A percentile compares a stretch with the other conserved stretches of the same genome.
These are phyloP conservation scores for Xiphophorus birchmanni DNA, from an alignment of 2,797 vertebrate genomes.

Conservation along the genomic window DNA sequence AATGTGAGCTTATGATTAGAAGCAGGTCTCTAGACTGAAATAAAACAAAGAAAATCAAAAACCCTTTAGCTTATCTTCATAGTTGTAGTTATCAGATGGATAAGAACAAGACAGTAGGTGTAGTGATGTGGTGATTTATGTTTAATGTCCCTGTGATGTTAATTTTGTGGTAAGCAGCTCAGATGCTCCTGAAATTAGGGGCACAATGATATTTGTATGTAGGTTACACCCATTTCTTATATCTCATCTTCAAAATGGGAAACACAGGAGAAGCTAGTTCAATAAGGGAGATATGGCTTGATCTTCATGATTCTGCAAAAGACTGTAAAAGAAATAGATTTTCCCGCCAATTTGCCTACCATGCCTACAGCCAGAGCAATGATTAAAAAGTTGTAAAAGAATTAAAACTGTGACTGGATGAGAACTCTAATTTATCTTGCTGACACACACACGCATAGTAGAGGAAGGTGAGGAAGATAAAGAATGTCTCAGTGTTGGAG, in stretches of 20 bases:
- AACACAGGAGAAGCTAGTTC: neutral
- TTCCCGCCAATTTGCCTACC: neutral
- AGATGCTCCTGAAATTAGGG: slow-evolving; percentile 63
- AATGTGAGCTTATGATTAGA: neutral
- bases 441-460: neutral
- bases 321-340: neutral
- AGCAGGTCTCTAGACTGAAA: neutral
- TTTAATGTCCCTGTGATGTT: slow-evolving; percentile 61
- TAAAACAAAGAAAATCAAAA: neutral
- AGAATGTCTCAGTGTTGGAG: neutral
- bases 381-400: neutral
- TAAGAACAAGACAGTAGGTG: slow-evolving; percentile 62
- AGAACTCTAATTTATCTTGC: neutral
- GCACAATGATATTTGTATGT: slow-evolving; percentile 60
- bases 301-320: neutral
- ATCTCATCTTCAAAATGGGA: neutral
- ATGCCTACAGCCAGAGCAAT: neutral
- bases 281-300: neutral
- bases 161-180: slow-evolving; percentile 49
- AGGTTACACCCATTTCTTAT: neutral
- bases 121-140: slow-evolving; percentile 60
- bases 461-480: neutral
- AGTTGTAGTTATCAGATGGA: slow-evolving; percentile 45
- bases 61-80: slow-evolving; percentile 23
- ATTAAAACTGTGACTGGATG: neutral